Evolutionary conservation across 2,113 vertebrate genomes (phyloP).

Genomic region (Paracanthobrama guichenoti): DNA sequence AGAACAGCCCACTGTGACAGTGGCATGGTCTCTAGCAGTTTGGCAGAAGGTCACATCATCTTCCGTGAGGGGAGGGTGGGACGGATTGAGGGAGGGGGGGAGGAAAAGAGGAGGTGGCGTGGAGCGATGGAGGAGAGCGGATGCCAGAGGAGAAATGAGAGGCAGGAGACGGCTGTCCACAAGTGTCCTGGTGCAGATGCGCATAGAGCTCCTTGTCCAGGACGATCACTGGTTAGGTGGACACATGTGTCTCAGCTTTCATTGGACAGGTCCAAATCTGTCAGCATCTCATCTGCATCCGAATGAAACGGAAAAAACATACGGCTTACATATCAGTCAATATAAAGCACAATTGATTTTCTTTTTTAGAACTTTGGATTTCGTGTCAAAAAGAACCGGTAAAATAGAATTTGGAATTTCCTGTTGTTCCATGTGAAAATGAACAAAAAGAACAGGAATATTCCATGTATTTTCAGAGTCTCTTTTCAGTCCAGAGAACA

Average conservation of each 20-base stretch:
- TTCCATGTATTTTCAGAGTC: background rate
- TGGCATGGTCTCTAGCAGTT: conserved; percentile 78
- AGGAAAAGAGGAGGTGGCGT: conserved; percentile 55
- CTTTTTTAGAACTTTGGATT: background rate
- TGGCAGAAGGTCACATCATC: conserved; percentile 80
- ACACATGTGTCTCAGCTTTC: background rate
- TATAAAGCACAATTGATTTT: background rate
- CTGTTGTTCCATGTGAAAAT: background rate
- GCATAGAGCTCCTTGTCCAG: conserved; percentile 20
- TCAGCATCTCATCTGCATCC: conserved; percentile 7
- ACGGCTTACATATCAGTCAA: background rate
- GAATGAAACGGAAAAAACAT: background rate
- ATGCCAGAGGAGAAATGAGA: conserved; percentile 39
- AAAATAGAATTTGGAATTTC: background rate
- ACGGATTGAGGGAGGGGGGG: conserved; percentile 36
- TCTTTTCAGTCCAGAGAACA: background rate
- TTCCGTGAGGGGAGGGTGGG: conserved; percentile 56
- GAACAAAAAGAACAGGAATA: background rate
- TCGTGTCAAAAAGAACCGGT: background rate
- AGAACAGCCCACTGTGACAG: conserved; percentile 72
- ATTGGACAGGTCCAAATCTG: background rate
- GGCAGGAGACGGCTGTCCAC: conserved; percentile 15
- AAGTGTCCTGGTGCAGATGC: conserved; percentile 12
- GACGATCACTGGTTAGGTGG: conserved; percentile 3
- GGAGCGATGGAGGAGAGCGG: conserved; percentile 57